Evolutionary conservation across 2,113 vertebrate genomes (phyloP).

Genomic region (Megaceryle torquata): DNA sequence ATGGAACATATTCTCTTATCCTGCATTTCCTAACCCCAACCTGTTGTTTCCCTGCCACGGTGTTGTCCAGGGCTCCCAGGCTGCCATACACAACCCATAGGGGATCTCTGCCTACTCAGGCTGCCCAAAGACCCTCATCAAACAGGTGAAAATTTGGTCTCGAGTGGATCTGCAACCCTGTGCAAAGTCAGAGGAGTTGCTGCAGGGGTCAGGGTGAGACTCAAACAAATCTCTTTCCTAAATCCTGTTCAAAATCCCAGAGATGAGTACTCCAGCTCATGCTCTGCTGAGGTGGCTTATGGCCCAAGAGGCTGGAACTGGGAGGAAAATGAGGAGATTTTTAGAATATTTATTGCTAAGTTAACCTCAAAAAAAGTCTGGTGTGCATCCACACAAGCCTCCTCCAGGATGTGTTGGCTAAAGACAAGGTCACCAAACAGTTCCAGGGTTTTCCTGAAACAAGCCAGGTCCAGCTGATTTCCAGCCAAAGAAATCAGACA

Average conservation of each 20-base stretch:
- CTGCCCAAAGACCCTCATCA: background rate
- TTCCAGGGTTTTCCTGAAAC: background rate
- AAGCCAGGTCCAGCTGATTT: background rate
- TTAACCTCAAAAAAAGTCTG: background rate
- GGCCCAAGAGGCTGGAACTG: background rate
- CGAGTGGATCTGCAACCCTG: background rate
- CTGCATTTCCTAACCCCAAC: background rate
- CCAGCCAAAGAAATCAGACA: background rate
- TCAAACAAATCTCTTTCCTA: background rate
- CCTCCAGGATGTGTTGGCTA: background rate
- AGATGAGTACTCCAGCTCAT: background rate
- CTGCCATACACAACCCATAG: background rate
- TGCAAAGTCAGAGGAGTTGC: background rate
- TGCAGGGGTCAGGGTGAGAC: background rate
- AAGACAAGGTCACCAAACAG: background rate
- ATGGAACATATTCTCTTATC: background rate
- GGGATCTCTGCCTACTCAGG: background rate
- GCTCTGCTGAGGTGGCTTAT: background rate
- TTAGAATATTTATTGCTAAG: background rate
- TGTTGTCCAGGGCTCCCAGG: background rate
- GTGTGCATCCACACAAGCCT: background rate
- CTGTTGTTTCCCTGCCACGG: rapidly evolving
- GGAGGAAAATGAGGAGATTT: background rate
- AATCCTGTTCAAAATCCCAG: background rate
- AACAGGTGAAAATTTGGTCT: background rate